Evolutionary conservation across 2,113 vertebrate species (phyloP).

Genomic region (Tragulus kanchil): DNA sequence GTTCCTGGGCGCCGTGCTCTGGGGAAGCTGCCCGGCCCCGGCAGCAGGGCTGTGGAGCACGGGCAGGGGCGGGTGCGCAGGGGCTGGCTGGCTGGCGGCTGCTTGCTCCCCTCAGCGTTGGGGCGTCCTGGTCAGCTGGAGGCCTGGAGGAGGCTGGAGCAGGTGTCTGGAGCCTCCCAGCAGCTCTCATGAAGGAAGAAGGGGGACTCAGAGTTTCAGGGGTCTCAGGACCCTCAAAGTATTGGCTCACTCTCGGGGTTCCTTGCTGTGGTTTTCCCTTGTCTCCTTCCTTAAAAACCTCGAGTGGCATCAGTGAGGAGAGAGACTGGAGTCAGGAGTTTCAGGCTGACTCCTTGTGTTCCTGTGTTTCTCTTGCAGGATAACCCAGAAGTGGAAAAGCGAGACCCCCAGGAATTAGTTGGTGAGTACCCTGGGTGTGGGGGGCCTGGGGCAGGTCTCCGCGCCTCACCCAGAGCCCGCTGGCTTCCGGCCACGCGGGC

Average conservation of each 20-base stretch:
- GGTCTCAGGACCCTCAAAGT: neutral
- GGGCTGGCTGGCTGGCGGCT: neutral
- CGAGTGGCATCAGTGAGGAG: neutral
- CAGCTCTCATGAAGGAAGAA: neutral
- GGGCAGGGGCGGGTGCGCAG: neutral
- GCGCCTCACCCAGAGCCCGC: neutral
- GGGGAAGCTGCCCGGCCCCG: neutral
- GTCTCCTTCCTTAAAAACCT: neutral
- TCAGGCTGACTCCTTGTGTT: neutral
- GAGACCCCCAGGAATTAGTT: conserved; percentile 97
- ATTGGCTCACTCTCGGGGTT: neutral
- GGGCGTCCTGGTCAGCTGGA: neutral
- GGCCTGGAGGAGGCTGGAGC: neutral
- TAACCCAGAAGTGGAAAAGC: conserved; percentile 92
- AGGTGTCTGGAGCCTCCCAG: neutral
- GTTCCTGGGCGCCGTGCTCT: neutral
- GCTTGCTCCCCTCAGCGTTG: fast-evolving
- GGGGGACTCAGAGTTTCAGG: neutral
- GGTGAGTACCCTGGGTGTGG: conserved; percentile 89
- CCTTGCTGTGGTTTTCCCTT: neutral
- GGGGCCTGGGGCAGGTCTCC: neutral
- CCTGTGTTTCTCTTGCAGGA: conserved; percentile 87
- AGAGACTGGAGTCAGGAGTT: neutral
- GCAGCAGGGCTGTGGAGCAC: too few species aligned
- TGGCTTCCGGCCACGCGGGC: neutral